These are phyloP conservation scores for Trochalopteron elliotii DNA, from an alignment of 2,113 vertebrate species.

Conservation along the genomic window DNA sequence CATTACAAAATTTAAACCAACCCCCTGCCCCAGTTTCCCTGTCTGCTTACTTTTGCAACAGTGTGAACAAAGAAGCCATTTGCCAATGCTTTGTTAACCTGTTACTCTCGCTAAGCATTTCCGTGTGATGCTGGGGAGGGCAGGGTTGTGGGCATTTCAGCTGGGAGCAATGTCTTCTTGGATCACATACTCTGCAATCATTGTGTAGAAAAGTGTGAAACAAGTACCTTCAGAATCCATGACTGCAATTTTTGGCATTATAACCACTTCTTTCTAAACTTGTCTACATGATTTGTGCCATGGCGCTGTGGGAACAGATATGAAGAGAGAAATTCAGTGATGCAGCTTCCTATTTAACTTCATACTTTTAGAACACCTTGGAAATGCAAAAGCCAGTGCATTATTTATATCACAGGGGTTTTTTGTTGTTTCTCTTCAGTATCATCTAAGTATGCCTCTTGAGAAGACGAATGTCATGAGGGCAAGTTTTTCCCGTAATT, in stretches of 20 bases:
- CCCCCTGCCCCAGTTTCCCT: not conserved
- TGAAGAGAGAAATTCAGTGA: not conserved
- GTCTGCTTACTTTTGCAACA: not conserved
- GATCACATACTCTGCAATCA: conserved; percentile 45
- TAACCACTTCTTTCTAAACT: conserved; percentile 6
- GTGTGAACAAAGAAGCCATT: conserved; percentile 60
- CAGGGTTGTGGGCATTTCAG: conserved; percentile 18
- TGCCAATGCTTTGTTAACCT: conserved; percentile 59
- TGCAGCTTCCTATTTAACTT: not conserved
- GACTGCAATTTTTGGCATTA: conserved; percentile 24
- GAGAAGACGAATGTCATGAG: not conserved
- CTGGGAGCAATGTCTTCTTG: conserved; percentile 54
- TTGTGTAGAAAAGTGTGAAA: conserved; percentile 66
- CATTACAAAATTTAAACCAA: conserved; percentile 39
- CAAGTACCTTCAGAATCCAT: conserved; percentile 52
- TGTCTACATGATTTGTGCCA: conserved; percentile 41
- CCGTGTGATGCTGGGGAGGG: not conserved
- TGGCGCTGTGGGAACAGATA: conserved; percentile 6
- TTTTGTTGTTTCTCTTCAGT: conserved; percentile 30
- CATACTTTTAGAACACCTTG: conserved; percentile 8
- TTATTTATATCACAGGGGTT: not conserved
- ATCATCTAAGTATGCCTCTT: not conserved
- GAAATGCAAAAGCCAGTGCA: not conserved
- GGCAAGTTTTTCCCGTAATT: conserved; percentile 33
- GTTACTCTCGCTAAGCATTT: conserved; percentile 14